A percentile compares a stretch with the other conserved stretches of the same genome.
Evolutionary conservation across 1,140 invertebrate species (phyloP).

Genomic region (Xylocopa sonorina): DNA sequence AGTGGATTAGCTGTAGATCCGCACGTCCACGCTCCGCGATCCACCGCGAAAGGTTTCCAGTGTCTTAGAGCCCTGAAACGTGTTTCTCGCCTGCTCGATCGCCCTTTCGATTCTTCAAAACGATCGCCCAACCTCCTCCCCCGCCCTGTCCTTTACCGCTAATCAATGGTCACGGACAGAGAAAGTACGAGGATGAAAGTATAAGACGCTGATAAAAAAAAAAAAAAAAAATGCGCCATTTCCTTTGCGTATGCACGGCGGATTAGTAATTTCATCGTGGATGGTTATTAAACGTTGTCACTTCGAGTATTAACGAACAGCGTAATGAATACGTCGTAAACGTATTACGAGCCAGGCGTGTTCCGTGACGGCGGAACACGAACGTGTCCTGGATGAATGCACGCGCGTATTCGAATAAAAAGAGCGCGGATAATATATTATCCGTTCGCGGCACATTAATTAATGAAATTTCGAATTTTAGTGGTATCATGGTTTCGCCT

Average conservation of each 20-base stretch:
- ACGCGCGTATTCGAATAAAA: not conserved
- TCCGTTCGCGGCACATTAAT: constrained; percentile 62
- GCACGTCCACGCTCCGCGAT: constrained; percentile 48
- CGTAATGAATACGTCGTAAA: constrained; percentile 23
- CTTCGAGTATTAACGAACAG: not conserved
- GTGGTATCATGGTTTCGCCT: constrained; percentile 60
- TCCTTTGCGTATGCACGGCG: not conserved
- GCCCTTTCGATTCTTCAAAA: constrained; percentile 16
- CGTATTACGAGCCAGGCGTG: not conserved
- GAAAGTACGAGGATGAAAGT: too few relatives aligned
- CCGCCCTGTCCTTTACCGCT: not conserved
- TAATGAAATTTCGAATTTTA: constrained; percentile 70
- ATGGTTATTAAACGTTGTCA: not conserved
- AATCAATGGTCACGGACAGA: too few relatives aligned
- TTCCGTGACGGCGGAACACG: not conserved
- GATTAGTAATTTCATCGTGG: not conserved
- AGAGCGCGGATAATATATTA: constrained; percentile 28
- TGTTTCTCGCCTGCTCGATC: constrained; percentile 21
- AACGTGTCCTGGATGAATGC: not conserved
- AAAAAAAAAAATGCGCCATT: not conserved
- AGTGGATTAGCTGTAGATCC: constrained; percentile 74
- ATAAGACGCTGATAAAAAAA: not conserved
- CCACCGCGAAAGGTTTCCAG: constrained; percentile 53
- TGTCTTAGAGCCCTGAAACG: constrained; percentile 50
- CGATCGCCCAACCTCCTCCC: not conserved